Evolutionary conservation across 2,113 vertebrate species (phyloP).

Genomic region (Lycaon pictus): DNA sequence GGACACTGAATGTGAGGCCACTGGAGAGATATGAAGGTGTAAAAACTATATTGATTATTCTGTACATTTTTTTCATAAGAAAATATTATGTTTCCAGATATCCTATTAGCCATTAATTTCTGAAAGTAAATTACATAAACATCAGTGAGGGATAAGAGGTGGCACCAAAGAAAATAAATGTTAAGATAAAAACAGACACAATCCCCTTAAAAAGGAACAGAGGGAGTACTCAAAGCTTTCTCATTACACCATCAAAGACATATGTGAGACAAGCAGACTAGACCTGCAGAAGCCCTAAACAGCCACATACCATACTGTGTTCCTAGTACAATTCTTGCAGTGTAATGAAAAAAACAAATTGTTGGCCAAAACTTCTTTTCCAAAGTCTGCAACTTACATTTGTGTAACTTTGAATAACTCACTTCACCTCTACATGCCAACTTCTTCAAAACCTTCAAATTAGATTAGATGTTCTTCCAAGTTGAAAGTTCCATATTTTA

Average conservation of each 20-base stretch:
- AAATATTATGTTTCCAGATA: neutral
- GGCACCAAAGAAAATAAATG: neutral
- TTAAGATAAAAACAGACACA: neutral
- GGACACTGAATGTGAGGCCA: neutral
- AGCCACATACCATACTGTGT: accelerated
- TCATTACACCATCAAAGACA: neutral
- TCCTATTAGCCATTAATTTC: neutral
- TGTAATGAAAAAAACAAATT: neutral
- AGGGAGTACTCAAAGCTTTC: neutral
- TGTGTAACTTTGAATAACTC: neutral
- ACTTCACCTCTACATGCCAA: neutral
- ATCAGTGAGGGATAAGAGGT: neutral
- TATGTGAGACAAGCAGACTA: neutral
- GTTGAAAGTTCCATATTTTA: neutral
- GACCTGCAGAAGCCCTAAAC: neutral
- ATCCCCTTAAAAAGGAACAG: neutral
- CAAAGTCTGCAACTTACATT: neutral
- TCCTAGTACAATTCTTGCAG: neutral
- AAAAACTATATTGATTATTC: neutral
- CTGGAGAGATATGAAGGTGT: neutral
- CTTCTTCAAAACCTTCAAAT: neutral
- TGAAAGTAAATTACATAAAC: neutral
- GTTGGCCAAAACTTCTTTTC: neutral
- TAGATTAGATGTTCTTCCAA: neutral
- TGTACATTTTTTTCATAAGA: neutral